phyloP scores from a whole-genome alignment of 2,797 vertebrate genomes.

The Crypturellus tataupa region DNA sequence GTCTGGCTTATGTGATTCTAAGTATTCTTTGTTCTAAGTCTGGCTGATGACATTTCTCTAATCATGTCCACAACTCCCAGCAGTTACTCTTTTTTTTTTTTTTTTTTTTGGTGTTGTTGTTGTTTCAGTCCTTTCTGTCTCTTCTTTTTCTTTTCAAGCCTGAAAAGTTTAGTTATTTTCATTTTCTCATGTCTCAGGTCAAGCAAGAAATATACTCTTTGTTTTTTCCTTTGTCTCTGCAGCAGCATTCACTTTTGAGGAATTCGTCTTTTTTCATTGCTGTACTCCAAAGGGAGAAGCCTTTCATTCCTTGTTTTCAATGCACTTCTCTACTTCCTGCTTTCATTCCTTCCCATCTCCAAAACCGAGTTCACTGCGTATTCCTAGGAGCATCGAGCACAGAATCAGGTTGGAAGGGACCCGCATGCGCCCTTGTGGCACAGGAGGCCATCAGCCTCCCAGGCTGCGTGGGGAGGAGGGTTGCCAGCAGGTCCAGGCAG shows the following conservation, averaged over 20 bases:
- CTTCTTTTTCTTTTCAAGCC: neutral
- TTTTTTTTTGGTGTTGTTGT: no score
- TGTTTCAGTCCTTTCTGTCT: neutral
- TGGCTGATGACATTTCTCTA: neutral
- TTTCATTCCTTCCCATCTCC: neutral
- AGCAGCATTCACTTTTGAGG: neutral
- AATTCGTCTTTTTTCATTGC: neutral
- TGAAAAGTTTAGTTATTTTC: neutral
- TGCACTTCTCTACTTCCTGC: neutral
- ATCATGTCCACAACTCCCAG: neutral
- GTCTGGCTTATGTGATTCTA: neutral
- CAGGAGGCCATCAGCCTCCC: no score
- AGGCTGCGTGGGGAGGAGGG: neutral
- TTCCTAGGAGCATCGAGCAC: neutral
- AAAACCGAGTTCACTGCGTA: neutral
- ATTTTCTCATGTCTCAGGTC: neutral
- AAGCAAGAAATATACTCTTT: neutral
- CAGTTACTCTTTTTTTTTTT: neutral
- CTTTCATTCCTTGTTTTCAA: neutral
- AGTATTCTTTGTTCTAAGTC: neutral
- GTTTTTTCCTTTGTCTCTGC: neutral
- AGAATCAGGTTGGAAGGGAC: neutral
- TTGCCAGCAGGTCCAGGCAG: neutral
- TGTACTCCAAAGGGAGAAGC: neutral
- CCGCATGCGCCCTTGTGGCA: neutral